Conservation (phyloP, 30 jellyfish, hydroid and myxozoan species). For the Morbakka virulenta region DNA sequence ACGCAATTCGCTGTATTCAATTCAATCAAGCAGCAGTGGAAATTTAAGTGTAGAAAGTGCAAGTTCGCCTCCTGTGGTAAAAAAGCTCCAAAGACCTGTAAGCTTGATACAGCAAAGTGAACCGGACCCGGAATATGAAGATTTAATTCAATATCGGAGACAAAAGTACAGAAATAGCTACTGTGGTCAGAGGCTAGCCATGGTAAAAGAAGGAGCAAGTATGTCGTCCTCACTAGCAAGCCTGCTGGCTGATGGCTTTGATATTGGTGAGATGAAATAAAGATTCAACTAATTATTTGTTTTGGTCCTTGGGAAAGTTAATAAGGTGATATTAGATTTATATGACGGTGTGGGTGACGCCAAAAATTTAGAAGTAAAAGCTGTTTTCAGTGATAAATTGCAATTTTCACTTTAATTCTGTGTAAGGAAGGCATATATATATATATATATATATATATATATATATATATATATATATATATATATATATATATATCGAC, state of each 20-base stretch:
- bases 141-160: slow-evolving; percentile 61
- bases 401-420: no score
- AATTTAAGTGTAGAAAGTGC: slow-evolving; percentile 48
- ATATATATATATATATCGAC: no score
- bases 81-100: slow-evolving; percentile 45
- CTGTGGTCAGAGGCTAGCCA: slow-evolving; percentile 69
- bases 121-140: slow-evolving; percentile 83
- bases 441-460: no score
- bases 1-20: neutral
- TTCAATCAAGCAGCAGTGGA: slow-evolving; percentile 20
- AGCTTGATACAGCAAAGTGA: slow-evolving; percentile 69
- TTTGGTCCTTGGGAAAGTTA: no score
- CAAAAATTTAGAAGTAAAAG: no score
- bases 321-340: no score
- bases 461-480: no score
- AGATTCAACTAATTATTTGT: no score
- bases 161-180: slow-evolving; percentile 70
- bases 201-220: slow-evolving; percentile 84
- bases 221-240: slow-evolving; percentile 93
- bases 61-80: neutral
- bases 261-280: slow-evolving; percentile 30
- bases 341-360: no score
- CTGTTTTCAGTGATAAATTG: no score
- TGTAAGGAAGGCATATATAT: no score
- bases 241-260: slow-evolving; percentile 84